Base-by-base conservation (phyloP, 2,797 vertebrate genomes). In the Sebastes paucispinis region DNA sequence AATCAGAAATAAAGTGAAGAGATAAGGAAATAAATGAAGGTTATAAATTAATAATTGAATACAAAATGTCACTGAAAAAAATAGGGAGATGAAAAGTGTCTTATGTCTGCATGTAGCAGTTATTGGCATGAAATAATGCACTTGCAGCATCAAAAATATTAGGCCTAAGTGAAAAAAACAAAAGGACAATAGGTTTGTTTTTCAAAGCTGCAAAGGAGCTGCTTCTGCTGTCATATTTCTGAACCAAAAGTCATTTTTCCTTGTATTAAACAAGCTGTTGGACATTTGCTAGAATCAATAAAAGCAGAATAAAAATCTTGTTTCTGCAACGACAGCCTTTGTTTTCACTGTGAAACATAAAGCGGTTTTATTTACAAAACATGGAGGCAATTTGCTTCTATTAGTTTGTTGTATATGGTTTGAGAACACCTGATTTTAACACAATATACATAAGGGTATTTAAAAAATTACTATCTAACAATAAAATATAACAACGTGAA, bases 141-240 rank as follows among this genome's bases (percentile, higher is more conserved):
- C 16, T 18, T 7, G 16, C 3, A 47, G 16, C 43, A 43, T 0
- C 14, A 43, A 43, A 0, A 43, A 43, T 6, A 43, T 1, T 16
- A 43, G 39, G 39, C 14, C 0, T 43, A 47, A 0, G 16, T 18
- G 14, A 4, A 0, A 47, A 47, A 47, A 47, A 47, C 43, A 47
- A 47, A 18, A 47, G 0, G 14, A 47, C 43, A 0, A 47, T 47
- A 18, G 14, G 43, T 47, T 47, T 3, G 43, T 47, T 47, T 47
- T 47, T 47, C 6, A 47, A 47, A 47, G 16, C 0, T 47, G 43
- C 6, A 47, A 18, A 43, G 39, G 1, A 47, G 43, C 16, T 47
- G 43, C 43, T 18, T 47, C 43, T 47, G 43, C 43, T 47, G 16
- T 47, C 0, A 47, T 47, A 0, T 47, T 47, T 47, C 43, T 47